Base-by-base conservation (phyloP, 2,888 invertebrate genomes). In the Lottia scabra region DNA sequence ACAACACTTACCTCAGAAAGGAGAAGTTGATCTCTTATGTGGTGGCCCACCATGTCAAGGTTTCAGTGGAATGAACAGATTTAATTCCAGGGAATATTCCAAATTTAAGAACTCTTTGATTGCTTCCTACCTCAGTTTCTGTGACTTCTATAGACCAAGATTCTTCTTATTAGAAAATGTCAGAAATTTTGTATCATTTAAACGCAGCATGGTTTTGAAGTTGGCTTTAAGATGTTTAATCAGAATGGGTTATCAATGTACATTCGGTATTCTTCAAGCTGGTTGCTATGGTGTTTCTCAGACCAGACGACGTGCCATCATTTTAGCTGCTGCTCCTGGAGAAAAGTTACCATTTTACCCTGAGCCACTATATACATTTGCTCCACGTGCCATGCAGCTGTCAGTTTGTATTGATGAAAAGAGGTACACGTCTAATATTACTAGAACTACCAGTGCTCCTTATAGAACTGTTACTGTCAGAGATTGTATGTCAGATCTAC, bases 21-120 rank as follows among this genome's bases (percentile, higher is more conserved):
- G 95, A 0, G 94, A 95, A 75, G 95, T 96, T 0, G 95, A 96
- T 83, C 89, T 96, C 73, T 89, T 96, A 44, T 94, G 95, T 84
- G 96, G 96, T 13, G 96, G 96, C 0, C 96, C 96, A 0, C 96
- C 96, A 0, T 96, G 96, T 86, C 96, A 96, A 89, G 96, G 96
- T 4, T 96, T 96, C 90, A 95, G 95, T 65, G 95, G 95, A 48
- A 95, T 96, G 95, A 96, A 96, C 89, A 91, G 95, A 68, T 96
- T 96, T 89, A 95, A 95, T 89, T 93, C 93, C 0, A 91, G 95
- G 45, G 94, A 95, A 80, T 95, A 95, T 88, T 95, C 95, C 1
- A 91, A 93, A 78, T 95, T 96, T 85, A 96, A 95, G 91, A 96
- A 95, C 88, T 96, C 96, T 0, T 90, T 96, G 16, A 93, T 96